Percentiles rank a stretch among this genome's conserved stretches.
Conservation (phyloP, 2,888 invertebrate species). For the Coecobrya sp. region DNA sequence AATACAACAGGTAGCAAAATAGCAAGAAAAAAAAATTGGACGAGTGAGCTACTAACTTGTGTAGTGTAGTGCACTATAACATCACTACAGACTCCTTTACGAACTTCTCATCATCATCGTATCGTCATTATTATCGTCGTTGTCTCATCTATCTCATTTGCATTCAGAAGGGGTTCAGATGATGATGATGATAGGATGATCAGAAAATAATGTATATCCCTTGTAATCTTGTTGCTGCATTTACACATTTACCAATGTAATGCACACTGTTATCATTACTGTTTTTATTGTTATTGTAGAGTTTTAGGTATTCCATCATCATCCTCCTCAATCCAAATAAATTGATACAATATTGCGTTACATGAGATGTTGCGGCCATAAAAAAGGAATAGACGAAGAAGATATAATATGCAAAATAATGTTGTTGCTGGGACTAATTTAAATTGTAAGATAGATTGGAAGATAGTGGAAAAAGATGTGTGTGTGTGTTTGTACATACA, state of each 20-base stretch:
- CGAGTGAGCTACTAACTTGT: slow-evolving; percentile 13
- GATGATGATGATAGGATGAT: slow-evolving; percentile 54
- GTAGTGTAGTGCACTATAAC: not conserved
- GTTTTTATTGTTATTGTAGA: slow-evolving; percentile 24
- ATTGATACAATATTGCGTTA: not conserved
- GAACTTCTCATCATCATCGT: slow-evolving; percentile 39
- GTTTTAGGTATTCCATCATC: slow-evolving; percentile 11
- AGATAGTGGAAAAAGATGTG: slow-evolving; percentile 36
- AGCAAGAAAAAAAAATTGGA: slow-evolving; percentile 39
- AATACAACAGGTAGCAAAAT: slow-evolving; percentile 31
- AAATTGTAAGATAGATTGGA: slow-evolving; percentile 74
- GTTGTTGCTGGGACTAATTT: slow-evolving; percentile 69
- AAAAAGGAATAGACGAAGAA: not conserved
- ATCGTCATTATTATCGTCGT: slow-evolving; percentile 13
- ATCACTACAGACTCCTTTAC: slow-evolving; percentile 25
- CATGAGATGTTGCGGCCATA: not conserved
- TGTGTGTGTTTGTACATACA: not conserved
- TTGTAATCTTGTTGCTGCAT: slow-evolving; percentile 64
- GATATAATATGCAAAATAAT: slow-evolving; percentile 11
- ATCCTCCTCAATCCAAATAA: slow-evolving; percentile 16
- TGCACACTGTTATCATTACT: slow-evolving; percentile 48
- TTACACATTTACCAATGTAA: slow-evolving; percentile 53
- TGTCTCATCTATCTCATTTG: slow-evolving; percentile 58
- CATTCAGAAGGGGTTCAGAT: slow-evolving; percentile 64
- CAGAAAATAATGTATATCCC: slow-evolving; percentile 53